A percentile compares a stretch with the other conserved stretches of the same genome.
phyloP scores from a whole-genome alignment of 2,888 invertebrate species.

The Volucella inflata region DNA sequence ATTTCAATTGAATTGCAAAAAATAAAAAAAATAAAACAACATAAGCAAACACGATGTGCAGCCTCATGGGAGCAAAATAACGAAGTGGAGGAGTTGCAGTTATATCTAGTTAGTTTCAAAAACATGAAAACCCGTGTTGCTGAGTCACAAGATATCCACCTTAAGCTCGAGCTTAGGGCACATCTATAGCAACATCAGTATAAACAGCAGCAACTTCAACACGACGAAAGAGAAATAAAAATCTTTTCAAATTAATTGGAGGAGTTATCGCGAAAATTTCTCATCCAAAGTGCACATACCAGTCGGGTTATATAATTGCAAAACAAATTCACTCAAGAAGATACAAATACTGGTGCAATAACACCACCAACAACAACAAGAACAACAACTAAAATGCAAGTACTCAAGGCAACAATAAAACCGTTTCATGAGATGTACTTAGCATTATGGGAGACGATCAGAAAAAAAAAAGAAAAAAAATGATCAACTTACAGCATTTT shows the following conservation, averaged over 20 bases:
- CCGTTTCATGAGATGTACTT: not conserved
- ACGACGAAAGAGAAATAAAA: conserved; percentile 65
- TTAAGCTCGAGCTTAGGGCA: not conserved
- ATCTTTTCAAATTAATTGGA: conserved; percentile 70
- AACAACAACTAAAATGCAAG: conserved; percentile 7
- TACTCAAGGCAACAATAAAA: conserved; percentile 40
- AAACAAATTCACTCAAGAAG: conserved; percentile 53
- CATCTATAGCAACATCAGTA: conserved; percentile 8
- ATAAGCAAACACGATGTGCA: conserved; percentile 1
- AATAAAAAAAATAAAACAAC: not conserved
- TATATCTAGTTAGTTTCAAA: not conserved
- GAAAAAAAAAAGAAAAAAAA: conserved; percentile 13
- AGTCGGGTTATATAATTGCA: conserved; percentile 71
- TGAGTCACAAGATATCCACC: conserved; percentile 45
- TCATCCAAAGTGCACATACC: conserved; percentile 72
- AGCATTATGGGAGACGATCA: conserved; percentile 8
- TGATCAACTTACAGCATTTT: conserved; percentile 69
- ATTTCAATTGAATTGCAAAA: conserved; percentile 66
- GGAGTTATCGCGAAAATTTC: conserved; percentile 72
- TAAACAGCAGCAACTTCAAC: conserved; percentile 43
- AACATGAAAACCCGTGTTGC: conserved; percentile 51
- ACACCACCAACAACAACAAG: too few relatives aligned
- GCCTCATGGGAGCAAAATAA: conserved; percentile 40
- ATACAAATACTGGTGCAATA: not conserved
- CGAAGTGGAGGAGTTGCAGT: conserved; percentile 57